A percentile compares a stretch with the other conserved stretches of the same genome.
Evolutionary conservation across 2,888 invertebrate species (phyloP).

Genomic region (Adineta ricciae): DNA sequence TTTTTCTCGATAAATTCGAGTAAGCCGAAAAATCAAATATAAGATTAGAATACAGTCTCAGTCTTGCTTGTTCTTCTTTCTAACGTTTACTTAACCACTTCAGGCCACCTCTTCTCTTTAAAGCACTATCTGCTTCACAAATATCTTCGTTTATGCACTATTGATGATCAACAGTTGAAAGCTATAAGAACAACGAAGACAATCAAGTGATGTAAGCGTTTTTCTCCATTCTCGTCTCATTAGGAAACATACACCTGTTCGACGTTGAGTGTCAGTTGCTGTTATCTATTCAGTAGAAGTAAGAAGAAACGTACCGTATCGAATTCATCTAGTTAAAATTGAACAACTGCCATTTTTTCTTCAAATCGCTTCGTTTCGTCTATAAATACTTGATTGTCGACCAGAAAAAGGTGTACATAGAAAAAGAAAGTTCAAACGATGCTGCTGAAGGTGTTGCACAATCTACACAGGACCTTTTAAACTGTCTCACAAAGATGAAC

Average conservation of each 20-base stretch:
- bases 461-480: slow-evolving; percentile 17
- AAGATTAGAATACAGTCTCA: no score
- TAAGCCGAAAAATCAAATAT: no score
- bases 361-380: neutral
- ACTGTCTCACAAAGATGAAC: neutral
- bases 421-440: neutral
- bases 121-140: no score
- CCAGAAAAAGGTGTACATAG: neutral
- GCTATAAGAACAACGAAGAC: no score
- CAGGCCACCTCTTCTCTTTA: no score
- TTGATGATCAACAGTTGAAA: no score
- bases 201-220: neutral
- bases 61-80: no score
- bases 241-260: neutral
- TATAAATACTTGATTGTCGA: neutral
- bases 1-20: no score
- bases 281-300: neutral
- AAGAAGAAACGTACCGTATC: neutral
- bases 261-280: neutral
- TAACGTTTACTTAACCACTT: no score
- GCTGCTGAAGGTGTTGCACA: slow-evolving; percentile 23
- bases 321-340: neutral
- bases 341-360: neutral
- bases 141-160: no score
- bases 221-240: neutral